Evolutionary conservation across 2,113 vertebrate species (phyloP), one percentile per base, ranked within the genome.

Genomic region (Poeciliopsis turrubarensis): DNA sequence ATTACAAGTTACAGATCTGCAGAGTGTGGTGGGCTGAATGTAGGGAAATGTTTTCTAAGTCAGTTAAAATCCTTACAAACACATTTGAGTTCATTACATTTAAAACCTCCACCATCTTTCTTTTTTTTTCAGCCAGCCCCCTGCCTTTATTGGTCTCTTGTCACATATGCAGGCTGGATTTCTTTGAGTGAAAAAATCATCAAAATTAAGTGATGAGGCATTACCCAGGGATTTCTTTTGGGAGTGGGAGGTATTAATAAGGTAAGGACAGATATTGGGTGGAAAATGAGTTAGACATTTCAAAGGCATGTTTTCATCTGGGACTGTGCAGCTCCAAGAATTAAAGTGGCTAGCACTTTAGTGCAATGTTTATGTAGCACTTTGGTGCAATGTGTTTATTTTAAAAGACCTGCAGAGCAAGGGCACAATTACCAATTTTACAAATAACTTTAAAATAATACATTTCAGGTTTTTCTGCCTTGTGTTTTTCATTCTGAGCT

Each of bases 61-160:
- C 81, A 84, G 77, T 87, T 90, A 83, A 89, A 92, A 88, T 77
- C 80, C 82, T 80, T 80, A 85, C 81, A 89, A 91, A 86, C 83
- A 87, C 81, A 89, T 89, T 86, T 84, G 71, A 84, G 83, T 90
- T 87, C 81, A 85, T 89, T 86, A 91, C 85, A 63, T 65, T 71
- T 82, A 76, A 87, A 86, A 85, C 86, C 73, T 85, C 65, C 3
- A 80, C 86, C 86, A 80, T 84, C 60, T 76, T 70, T 79, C 68
- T 74, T 75, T 72, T 66, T 1, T 32, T 66, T 62, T 37, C 3
- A 17, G 39, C 70, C 65, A 15, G 51, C 61, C 44, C 54, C 30
- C 54, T 65, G 65, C 68, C 70, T 82, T 81, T 81, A 80, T 86
- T 61, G 76, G 74, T 73, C 87, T 83, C 77, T 78, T 81, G 71